Conservation (phyloP, 2,797 vertebrate genomes). For the Urophycis tenuis region DNA sequence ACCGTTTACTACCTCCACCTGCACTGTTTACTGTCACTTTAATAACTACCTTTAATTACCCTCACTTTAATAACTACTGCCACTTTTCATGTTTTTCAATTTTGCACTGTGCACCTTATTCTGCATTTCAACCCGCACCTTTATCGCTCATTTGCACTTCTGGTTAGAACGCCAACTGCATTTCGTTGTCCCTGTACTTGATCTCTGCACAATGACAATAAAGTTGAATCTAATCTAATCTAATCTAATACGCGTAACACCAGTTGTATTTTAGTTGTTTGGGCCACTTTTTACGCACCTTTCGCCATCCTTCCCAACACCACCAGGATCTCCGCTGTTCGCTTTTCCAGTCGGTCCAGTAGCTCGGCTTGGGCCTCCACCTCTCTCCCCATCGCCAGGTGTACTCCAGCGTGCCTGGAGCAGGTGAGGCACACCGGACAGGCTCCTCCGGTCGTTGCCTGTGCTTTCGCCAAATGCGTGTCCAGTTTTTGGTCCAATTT, state of each 20-base stretch:
- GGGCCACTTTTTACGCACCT: not conserved
- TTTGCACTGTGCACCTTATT: too few relatives aligned
- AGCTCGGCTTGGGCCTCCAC: constrained; percentile 37
- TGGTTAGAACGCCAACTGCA: too few relatives aligned
- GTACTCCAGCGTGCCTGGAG: constrained; percentile 31
- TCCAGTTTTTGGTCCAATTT: constrained; percentile 42
- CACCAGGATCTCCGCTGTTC: constrained; percentile 39
- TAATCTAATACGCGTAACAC: not conserved
- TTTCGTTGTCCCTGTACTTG: too few relatives aligned
- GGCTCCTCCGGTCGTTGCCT: constrained; percentile 4
- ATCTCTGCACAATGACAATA: too few relatives aligned
- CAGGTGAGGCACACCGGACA: constrained; percentile 45
- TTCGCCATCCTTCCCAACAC: constrained; percentile 30
- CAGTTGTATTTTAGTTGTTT: not conserved
- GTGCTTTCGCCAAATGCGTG: constrained; percentile 24
- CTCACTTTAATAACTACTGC: too few relatives aligned
- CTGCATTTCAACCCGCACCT: too few relatives aligned
- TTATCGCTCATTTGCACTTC: too few relatives aligned
- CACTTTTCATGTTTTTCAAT: too few relatives aligned
- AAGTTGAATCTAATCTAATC: too few relatives aligned
- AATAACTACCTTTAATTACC: too few relatives aligned
- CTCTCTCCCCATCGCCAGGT: constrained; percentile 29
- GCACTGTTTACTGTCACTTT: too few relatives aligned
- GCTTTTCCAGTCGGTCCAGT: constrained; percentile 43
- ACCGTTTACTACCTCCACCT: too few relatives aligned